These are phyloP conservation scores for Porites cylindrica DNA, from an alignment of 92 coral and sea anemone species.

Conservation along the genomic window DNA sequence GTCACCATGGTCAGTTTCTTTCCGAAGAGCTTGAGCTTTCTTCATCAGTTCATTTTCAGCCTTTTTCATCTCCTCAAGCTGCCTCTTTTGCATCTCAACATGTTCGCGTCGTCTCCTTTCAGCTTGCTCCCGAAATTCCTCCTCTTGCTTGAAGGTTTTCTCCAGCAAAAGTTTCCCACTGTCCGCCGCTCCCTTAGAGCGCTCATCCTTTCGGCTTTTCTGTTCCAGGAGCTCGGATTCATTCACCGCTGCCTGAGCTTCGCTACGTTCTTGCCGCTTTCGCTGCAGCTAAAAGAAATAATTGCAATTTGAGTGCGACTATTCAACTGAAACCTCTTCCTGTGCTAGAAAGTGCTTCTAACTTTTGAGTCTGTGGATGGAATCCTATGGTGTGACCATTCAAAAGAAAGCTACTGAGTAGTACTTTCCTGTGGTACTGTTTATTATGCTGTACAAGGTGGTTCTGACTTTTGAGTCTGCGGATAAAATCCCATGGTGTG, in stretches of 20 bases:
- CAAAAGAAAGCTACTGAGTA: no score
- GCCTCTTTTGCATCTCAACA: constrained; percentile 60
- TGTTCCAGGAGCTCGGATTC: constrained; percentile 42
- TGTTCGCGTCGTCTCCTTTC: constrained; percentile 45
- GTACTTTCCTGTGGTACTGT: no score
- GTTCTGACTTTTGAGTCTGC: no score
- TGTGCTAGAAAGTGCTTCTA: no score
- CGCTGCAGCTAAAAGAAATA: constrained; percentile 2
- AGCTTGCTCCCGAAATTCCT: constrained; percentile 67
- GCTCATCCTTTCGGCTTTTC: constrained; percentile 30
- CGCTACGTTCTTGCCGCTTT: constrained; percentile 10
- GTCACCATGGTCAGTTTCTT: not conserved
- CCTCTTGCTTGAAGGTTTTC: constrained; percentile 37
- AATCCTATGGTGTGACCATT: no score
- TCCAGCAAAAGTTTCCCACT: constrained; percentile 35
- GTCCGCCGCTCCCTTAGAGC: constrained; percentile 29
- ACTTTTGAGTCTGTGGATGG: no score
- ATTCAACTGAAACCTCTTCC: not conserved
- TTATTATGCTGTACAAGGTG: no score
- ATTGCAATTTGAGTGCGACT: not conserved
- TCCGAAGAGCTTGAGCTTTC: constrained; percentile 21
- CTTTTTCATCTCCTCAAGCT: constrained; percentile 49
- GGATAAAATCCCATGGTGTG: no score
- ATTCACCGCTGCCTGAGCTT: constrained; percentile 33
- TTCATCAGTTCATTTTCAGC: constrained; percentile 62